These are phyloP conservation scores for Julus scanicus DNA, from an alignment of 2,888 invertebrate species.

Conservation along the genomic window DNA sequence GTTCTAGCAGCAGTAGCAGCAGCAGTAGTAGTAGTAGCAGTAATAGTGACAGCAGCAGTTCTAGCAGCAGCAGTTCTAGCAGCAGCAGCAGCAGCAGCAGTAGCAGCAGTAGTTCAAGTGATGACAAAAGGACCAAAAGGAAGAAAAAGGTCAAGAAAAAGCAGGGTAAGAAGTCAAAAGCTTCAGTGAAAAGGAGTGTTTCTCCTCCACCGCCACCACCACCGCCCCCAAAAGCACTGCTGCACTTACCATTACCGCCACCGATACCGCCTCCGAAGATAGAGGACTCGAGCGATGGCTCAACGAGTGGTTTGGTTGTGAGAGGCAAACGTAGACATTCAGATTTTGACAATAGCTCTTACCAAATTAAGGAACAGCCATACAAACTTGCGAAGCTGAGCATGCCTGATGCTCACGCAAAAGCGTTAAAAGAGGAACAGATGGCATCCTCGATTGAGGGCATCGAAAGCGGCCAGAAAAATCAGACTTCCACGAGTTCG, in stretches of 20 bases:
- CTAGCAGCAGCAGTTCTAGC: slow-evolving; percentile 50
- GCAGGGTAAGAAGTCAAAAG: slow-evolving; percentile 23
- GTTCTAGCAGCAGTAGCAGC: slow-evolving; percentile 36
- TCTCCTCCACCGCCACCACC: slow-evolving; percentile 47
- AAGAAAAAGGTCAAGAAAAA: slow-evolving; percentile 44
- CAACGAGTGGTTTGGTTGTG: neutral
- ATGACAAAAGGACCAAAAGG: slow-evolving; percentile 33
- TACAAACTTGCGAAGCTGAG: neutral
- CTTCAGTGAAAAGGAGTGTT: neutral
- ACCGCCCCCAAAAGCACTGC: slow-evolving; percentile 39
- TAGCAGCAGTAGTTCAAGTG: slow-evolving; percentile 29
- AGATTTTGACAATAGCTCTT: neutral
- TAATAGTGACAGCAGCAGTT: neutral
- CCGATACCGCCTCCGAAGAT: slow-evolving; percentile 28
- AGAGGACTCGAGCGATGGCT: neutral
- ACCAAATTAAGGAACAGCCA: neutral
- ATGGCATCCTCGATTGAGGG: neutral
- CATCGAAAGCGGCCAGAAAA: neutral
- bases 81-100: slow-evolving; percentile 49
- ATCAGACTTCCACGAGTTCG: neutral
- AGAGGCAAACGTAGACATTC: neutral
- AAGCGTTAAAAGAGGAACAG: neutral
- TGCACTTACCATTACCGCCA: slow-evolving; percentile 21
- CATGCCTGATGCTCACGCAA: neutral
- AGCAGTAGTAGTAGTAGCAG: slow-evolving; percentile 50